phyloP scores from a whole-genome alignment of 2,797 vertebrate species.

The Nyctibius grandis region DNA sequence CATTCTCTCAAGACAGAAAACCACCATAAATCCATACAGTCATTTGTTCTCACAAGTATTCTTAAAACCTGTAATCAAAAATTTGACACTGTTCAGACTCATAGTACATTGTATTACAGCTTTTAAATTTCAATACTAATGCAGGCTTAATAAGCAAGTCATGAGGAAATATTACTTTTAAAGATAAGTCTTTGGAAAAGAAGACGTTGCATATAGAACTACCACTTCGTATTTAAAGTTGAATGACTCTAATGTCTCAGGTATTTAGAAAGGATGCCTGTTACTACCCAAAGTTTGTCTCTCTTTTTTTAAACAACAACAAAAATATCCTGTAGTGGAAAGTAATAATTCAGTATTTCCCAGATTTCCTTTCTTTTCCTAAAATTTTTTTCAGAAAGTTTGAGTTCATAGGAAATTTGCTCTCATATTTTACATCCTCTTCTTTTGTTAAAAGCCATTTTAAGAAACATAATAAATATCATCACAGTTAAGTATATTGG shows the following conservation, averaged over 20 bases:
- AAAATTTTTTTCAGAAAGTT: background rate
- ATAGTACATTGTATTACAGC: background rate
- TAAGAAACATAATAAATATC: background rate
- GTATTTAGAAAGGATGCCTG: background rate
- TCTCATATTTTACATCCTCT: background rate
- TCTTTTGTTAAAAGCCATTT: background rate
- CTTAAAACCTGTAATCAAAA: background rate
- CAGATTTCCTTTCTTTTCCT: background rate
- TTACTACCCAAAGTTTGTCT: background rate
- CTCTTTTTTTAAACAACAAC: background rate
- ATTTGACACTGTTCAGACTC: background rate
- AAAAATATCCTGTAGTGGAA: background rate
- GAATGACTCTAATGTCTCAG: background rate
- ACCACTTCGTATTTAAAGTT: background rate
- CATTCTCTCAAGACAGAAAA: background rate
- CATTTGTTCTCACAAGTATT: background rate
- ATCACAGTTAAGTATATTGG: background rate
- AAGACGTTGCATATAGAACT: background rate
- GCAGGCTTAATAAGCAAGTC: background rate
- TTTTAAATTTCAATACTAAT: background rate
- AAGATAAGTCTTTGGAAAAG: background rate
- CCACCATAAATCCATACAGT: accelerated
- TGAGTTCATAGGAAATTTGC: background rate
- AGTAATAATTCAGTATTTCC: background rate
- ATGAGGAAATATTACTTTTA: background rate